Base-by-base conservation (phyloP, 1,140 invertebrate species). In the Drosophila lacertosa region DNA sequence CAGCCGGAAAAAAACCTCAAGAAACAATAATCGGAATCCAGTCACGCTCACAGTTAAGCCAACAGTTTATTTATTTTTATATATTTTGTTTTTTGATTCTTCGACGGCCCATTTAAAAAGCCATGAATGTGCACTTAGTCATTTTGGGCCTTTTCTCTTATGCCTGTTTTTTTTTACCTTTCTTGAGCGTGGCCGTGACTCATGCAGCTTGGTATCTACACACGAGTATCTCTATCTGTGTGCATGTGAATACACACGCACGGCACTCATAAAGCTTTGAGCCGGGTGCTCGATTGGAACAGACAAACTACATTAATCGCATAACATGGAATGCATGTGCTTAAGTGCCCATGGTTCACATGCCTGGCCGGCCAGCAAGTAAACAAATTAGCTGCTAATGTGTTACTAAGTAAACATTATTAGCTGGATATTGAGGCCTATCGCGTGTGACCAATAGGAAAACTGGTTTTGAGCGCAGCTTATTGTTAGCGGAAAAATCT, bases 71-170 rank as follows among this genome's bases (percentile, higher is more conserved):
- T 6, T 26, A 26, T 69, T 69, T 69, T 69, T 65, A 55, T 47
- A 63, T 79, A 7, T 29, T 77, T 35, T 20, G 32, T 40, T 10
- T 62, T 54, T 60, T 16, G 26, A 57, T 80, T 71, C 59, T 74
- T 74, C 59, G 60, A 16, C 70, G 70, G 59, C 82, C 82, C 74
- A 77, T 88, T 82, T 86, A 45, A 72, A 88, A 88, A 86, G 45
- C 66, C 74, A 82, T 86, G 82, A 88, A 86, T 78, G 70, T 77
- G 82, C 81, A 86, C 64, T 88, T 78, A 88, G 65, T 88, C 71
- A 88, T 82, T 69, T 86, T 59, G 76, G 73, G 57, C 48, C 60
- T 80, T 84, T 74, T 84, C 74, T 70, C 60, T 69, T n/a, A 20
- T 45, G 55, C 32, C 37, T n/a, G n/a, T n/a, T n/a, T n/a, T n/a